Evolutionary conservation across 2,888 invertebrate genomes (phyloP).

Genomic region (Tetheella fluctuosa): DNA sequence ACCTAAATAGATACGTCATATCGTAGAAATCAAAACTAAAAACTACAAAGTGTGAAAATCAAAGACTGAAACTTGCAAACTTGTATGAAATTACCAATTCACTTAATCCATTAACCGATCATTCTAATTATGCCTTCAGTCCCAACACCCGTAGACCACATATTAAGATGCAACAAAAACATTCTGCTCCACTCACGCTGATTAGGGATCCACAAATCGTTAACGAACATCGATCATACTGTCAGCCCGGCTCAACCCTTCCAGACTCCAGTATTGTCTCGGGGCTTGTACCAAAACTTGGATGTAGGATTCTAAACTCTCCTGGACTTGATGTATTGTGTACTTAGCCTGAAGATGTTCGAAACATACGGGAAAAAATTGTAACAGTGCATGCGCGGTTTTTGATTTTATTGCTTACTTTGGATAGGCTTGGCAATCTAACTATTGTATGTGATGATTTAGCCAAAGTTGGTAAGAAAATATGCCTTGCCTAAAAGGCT

Average conservation of each 20-base stretch:
- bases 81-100: background rate
- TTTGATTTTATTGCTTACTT: background rate
- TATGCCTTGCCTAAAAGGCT: too few relatives aligned
- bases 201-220: conserved; percentile 50
- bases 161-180: conserved; percentile 32
- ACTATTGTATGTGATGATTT: too few relatives aligned
- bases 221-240: conserved; percentile 58
- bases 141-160: conserved; percentile 21
- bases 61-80: background rate
- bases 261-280: conserved; percentile 41
- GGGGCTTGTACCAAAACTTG: conserved; percentile 35
- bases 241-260: conserved; percentile 48
- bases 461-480: too few relatives aligned
- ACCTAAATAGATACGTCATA: too few relatives aligned
- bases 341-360: conserved; percentile 5
- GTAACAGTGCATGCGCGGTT: background rate
- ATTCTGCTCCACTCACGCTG: conserved; percentile 42
- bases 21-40: too few relatives aligned
- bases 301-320: conserved; percentile 31
- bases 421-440: too few relatives aligned
- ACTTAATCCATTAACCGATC: background rate
- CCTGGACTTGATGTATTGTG: conserved; percentile 34
- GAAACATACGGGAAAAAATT: conserved; percentile 7
- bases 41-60: background rate
- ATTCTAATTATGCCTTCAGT: background rate